phyloP scores from a whole-genome alignment of 37 sponge, comb jelly and placozoan genomes.

The Axinella damicornis region DNA sequence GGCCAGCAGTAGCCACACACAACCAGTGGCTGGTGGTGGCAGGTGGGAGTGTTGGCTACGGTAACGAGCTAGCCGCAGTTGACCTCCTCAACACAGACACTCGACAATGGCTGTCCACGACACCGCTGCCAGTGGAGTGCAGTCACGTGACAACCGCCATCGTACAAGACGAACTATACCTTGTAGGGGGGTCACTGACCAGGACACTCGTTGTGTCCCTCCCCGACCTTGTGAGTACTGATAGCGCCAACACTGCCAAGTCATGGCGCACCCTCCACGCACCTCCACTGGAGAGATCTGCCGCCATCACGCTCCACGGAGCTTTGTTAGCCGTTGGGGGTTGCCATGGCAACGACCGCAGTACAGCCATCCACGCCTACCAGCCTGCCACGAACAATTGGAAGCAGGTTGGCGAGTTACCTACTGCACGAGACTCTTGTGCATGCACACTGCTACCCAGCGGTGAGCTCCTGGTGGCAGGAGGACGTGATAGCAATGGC shows the following conservation, averaged over 20 bases:
- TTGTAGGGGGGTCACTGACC: too few species aligned
- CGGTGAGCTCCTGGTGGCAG: slow-evolving; percentile 12
- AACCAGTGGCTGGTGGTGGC: too few species aligned
- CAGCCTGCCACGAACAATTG: slow-evolving; percentile 1
- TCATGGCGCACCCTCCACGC: neutral
- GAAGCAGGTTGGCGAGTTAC: slow-evolving; percentile 10
- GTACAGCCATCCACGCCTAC: slow-evolving; percentile 5
- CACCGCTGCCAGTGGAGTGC: too few species aligned
- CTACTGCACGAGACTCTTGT: neutral
- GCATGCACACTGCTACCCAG: neutral
- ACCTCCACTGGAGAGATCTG: neutral
- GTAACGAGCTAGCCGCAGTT: too few species aligned
- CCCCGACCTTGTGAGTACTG: too few species aligned
- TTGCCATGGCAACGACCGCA: neutral
- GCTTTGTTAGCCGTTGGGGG: slow-evolving; percentile 10
- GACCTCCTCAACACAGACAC: too few species aligned
- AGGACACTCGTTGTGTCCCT: too few species aligned
- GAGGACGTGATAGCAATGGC: neutral
- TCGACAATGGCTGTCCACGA: too few species aligned
- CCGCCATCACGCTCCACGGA: slow-evolving; percentile 3
- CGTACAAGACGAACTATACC: too few species aligned
- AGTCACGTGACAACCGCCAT: too few species aligned
- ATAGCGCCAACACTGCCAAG: neutral
- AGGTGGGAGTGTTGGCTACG: too few species aligned
- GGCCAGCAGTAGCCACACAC: too few species aligned